phyloP scores from a whole-genome alignment of 2,113 vertebrate genomes.

The Heloderma charlesbogerti region DNA sequence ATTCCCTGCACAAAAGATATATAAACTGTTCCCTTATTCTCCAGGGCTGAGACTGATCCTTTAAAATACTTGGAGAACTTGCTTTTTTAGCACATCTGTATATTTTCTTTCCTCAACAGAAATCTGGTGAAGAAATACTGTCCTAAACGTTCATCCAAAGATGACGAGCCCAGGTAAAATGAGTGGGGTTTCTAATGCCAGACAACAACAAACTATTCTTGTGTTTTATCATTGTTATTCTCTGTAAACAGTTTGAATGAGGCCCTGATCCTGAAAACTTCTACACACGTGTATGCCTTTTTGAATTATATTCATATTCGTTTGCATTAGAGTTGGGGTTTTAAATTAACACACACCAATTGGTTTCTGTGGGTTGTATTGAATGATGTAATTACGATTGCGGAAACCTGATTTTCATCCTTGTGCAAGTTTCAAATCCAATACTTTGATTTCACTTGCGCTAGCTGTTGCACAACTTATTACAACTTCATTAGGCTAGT shows the following conservation, averaged over 20 bases:
- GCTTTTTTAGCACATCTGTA: background rate
- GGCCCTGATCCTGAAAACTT: background rate
- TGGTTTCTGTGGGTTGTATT: background rate
- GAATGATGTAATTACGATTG: background rate
- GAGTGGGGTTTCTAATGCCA: background rate
- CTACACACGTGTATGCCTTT: background rate
- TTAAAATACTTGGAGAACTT: background rate
- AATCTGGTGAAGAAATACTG: conserved; percentile 98
- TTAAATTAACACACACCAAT: background rate
- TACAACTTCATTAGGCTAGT: background rate
- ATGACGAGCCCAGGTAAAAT: conserved; percentile 95
- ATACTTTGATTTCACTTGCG: background rate
- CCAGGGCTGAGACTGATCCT: background rate
- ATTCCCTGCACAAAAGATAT: background rate
- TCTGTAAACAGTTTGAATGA: background rate
- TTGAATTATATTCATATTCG: background rate
- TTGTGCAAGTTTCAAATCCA: background rate
- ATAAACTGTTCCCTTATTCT: background rate
- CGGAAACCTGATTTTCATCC: background rate
- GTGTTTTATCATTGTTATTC: background rate
- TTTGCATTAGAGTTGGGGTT: background rate
- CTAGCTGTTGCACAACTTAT: background rate
- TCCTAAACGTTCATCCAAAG: conserved; percentile 94
- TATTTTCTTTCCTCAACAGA: conserved; percentile 76
- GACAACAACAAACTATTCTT: background rate